These are phyloP conservation scores for Gymnocheta viridis DNA, from an alignment of 2,888 invertebrate species.

Conservation along the genomic window DNA sequence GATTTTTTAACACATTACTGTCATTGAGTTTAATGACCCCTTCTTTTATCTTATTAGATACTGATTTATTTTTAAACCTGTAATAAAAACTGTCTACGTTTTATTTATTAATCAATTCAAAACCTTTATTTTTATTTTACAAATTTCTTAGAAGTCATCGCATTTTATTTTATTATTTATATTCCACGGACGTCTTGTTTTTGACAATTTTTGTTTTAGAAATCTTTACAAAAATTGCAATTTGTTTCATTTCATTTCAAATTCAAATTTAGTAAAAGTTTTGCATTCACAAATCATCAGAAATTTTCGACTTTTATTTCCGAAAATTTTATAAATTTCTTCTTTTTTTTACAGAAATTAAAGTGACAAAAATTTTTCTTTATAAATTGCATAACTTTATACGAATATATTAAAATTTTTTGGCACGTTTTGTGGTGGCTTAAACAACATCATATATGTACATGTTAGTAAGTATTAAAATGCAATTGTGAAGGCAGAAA, in stretches of 20 bases:
- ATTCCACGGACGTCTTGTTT: constrained; percentile 2
- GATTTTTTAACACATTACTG: background rate
- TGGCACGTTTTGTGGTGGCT: constrained; percentile 29
- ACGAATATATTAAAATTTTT: constrained; percentile 22
- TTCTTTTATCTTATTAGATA: background rate
- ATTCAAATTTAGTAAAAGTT: constrained; percentile 51
- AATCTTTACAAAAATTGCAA: background rate
- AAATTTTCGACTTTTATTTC: constrained; percentile 14
- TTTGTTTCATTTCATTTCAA: constrained; percentile 20
- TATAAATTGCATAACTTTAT: constrained; percentile 3
- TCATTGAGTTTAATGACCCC: background rate
- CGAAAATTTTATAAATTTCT: background rate
- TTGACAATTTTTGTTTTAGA: background rate
- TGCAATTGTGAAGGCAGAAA: constrained; percentile 14
- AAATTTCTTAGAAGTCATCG: constrained; percentile 18
- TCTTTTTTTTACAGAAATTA: constrained; percentile 2
- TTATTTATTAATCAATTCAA: background rate
- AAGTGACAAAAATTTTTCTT: constrained; percentile 11
- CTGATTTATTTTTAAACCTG: background rate
- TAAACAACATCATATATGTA: constrained; percentile 7
- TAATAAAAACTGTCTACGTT: background rate
- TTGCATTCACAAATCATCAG: constrained; percentile 35
- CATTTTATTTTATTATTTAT: constrained; percentile 21
- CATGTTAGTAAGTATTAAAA: background rate
- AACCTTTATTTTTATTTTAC: background rate